phyloP scores from a whole-genome alignment of 2,113 vertebrate species.

The Ochotona princeps region DNA sequence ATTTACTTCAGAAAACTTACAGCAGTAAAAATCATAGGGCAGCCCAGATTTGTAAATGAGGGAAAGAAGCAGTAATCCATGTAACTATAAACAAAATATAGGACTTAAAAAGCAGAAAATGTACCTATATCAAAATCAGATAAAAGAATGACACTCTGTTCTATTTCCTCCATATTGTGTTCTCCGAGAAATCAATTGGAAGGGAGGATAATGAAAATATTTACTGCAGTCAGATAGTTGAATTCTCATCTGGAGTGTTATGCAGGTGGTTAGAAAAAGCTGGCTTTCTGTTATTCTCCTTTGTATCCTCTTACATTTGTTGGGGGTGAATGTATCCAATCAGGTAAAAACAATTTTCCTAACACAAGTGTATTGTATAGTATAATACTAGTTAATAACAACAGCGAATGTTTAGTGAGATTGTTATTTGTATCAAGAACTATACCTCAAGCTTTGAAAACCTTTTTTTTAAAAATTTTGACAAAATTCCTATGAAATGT shows the following conservation, averaged over 20 bases:
- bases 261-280: slow-evolving; percentile 47
- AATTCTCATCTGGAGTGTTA: slow-evolving; percentile 19
- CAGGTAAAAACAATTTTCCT: slow-evolving; percentile 46
- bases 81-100: slow-evolving; percentile 38
- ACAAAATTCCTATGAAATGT: background rate
- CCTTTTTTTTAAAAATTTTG: slow-evolving; percentile 30
- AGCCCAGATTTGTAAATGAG: slow-evolving; percentile 21
- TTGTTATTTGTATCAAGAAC: slow-evolving; percentile 2
- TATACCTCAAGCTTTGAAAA: background rate
- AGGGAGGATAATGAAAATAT: slow-evolving; percentile 46
- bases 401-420: background rate
- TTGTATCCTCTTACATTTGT: slow-evolving; percentile 32
- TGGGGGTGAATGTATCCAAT: background rate
- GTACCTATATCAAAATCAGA: slow-evolving; percentile 43
- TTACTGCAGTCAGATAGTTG: slow-evolving; percentile 1
- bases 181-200: slow-evolving; percentile 45
- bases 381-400: slow-evolving; percentile 10
- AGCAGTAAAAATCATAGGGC: background rate
- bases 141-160: slow-evolving; percentile 19
- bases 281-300: background rate
- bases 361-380: slow-evolving; percentile 16
- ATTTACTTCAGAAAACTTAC: slow-evolving; percentile 36
- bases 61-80: slow-evolving; percentile 16
- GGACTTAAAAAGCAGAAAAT: background rate
- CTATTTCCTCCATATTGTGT: slow-evolving; percentile 28